Evolutionary conservation across 2,113 vertebrate species (phyloP), one percentile per base, ranked within the genome.

Genomic region (Aplodontia rufa): DNA sequence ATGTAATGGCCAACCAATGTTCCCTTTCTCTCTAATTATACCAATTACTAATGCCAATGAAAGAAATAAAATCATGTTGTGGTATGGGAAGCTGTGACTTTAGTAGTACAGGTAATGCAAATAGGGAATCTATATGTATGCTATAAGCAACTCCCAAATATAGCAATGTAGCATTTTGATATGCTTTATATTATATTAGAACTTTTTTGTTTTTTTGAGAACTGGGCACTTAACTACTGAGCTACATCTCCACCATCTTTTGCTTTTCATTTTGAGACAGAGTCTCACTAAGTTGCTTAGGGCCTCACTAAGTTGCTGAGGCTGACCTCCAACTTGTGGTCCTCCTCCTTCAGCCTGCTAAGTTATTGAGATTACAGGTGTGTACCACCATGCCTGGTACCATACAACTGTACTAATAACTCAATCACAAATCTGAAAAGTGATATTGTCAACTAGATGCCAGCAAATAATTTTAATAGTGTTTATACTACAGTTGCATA

Each of bases 11-110:
- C 53, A 85, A 42, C 60, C 64, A 47, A 47, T 55, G 37, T 35
- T 83, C 19, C 37, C 72, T 88, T 87, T 3, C 58, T 79, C 35
- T 66, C 13, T 83, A 87, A 90, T 90, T 78, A 92, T 68, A 87
- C 68, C 86, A 92, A 82, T 51, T n/a, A 62, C 20, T n/a, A 58
- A 87, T 69, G 55, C 32, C n/a, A 79, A 40, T 80, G 72, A 55
- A 92, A 78, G 49, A 95, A 68, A 89, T 71, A 86, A 71, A 89
- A 90, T 68, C 51, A 24, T 76, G n/a, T 32, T 91, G 82, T 85
- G 58, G 26, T 49, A n/a, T 64, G 60, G 69, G 90, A 92, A 66
- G 10, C n/a, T 32, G 10, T 90, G 51, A 7, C 7, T 81, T 91
- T 68, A 93, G 62, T 66, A 68, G 74, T 17, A 42, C 12, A 51